Base-by-base conservation (phyloP, 1,140 invertebrate genomes). In the Pentalonia nigronervosa region DNA sequence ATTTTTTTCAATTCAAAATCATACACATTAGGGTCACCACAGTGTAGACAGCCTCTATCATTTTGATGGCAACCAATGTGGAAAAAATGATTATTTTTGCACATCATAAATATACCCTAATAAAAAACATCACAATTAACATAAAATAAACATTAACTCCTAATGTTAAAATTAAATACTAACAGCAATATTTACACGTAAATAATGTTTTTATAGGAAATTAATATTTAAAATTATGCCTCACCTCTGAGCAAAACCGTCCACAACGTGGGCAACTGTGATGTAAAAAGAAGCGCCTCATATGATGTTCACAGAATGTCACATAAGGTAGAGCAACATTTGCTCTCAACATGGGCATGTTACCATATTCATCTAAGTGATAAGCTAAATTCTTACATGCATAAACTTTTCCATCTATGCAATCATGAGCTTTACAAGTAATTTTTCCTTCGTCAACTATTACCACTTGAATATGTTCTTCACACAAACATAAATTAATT, bases 191-290 rank as follows among this genome's bases (percentile, higher is more conserved):
- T 34, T 88, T 23, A 89, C 36, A 87, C 25, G 21, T 17, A 48
- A 47, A 87, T n/a, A 36, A 34, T 88, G n/a, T 36, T 50, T n/a
- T 36, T 34, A 9, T 4, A 76, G 17, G 30, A 41, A 81, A 91
- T 81, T 81, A 81, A 48, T 81, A 87, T 60, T 60, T 9, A 86
- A n/a, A 21, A 56, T 34, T 36, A 41, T 14, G 41, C 23, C 41
- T 95, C 95, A 97, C 98, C 96, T 99, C 98, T 50, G 98, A 97
- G 95, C 98, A 99, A 95, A 98, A 99, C 34, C 98, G 95, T 14
- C 98, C 98, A 95, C 98, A 99, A 1, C 97, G 97, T 1, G 98
- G 97, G 95, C 98, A 99, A 95, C 98, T 98, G 95, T 98, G 98
- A 95, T 99, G 98, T 50, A 96, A 95, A 17, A 96, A 95, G 48